Evolutionary conservation across 2,797 vertebrate genomes (phyloP).

Genomic region (Danio tinwini): DNA sequence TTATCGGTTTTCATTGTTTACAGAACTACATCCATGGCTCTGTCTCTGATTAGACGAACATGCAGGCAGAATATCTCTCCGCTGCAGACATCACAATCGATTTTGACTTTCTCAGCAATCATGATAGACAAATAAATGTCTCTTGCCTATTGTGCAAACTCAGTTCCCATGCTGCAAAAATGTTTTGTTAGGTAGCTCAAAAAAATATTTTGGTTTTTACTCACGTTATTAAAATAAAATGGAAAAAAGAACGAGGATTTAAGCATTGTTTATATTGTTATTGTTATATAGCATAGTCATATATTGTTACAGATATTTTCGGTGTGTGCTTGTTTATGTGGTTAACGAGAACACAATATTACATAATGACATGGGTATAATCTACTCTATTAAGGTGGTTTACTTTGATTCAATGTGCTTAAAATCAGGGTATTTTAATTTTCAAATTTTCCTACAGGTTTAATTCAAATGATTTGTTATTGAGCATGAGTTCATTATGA

Average conservation of each 20-base stretch:
- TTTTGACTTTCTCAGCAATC: background rate
- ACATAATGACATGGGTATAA: too few species aligned
- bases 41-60: background rate
- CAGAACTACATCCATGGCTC: background rate
- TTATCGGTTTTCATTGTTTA: conserved; percentile 10
- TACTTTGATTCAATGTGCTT: too few species aligned
- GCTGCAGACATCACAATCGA: background rate
- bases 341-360: too few species aligned
- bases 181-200: background rate
- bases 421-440: too few species aligned
- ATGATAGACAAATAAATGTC: background rate
- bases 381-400: too few species aligned
- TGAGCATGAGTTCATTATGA: background rate
- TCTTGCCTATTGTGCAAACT: background rate
- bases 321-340: too few species aligned
- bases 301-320: background rate
- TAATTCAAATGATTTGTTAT: too few species aligned
- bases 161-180: background rate
- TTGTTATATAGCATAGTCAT: too few species aligned
- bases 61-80: background rate
- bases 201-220: background rate
- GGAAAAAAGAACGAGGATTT: background rate
- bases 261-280: background rate
- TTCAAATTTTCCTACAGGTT: too few species aligned
- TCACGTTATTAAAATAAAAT: background rate